Base-by-base conservation (phyloP, 2,113 vertebrate genomes). In the Osmerus eperlanus region DNA sequence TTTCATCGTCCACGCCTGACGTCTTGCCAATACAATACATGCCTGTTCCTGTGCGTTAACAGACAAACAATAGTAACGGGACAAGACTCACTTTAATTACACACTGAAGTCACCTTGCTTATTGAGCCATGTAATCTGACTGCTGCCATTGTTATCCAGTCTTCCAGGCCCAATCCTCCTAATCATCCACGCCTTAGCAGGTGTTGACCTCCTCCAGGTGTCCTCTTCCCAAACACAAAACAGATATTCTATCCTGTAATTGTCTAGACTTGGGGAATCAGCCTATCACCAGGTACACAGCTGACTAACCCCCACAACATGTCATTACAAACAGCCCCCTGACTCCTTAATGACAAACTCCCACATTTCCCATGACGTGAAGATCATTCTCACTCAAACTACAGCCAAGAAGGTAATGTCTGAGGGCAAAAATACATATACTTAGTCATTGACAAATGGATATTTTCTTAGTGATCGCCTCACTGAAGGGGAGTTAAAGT, bases 171-270 rank as follows among this genome's bases (percentile, higher is more conserved):
- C 3, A 14, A n/a, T 78, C 70, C 77, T 72, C 62, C 14, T 62
- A 67, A 16, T 66, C 67, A 69, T 32, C 52, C 53, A 14, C 70
- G 32, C 19, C 6, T 72, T 62, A 56, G 53, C 84, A 81, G 80
- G 82, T 78, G 80, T 84, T 18, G 9, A 18, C 28, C 63, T 53
- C 53, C 56, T 75, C 78, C 72, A 78, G 73, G 66, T 75, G 68
- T 74, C 65, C 71, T 78, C 70, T 73, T 66, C n/a, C 58, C 70
- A 68, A 73, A 74, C 54, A 73, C 32, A 76, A 78, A 77, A 73
- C 70, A 81, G 5, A 21, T 67, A 23, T 64, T 32, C 75, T 84
- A 59, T 73, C 83, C 85, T 85, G 65, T 85, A 85, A 85, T 87
- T 72, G 78, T 72, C 75, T 64, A 23, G 58, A 18, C 36, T 18